A percentile compares a stretch with the other conserved stretches of the same genome.
Evolutionary conservation across 1,140 invertebrate species (phyloP).

Genomic region (Drosophila rufa): DNA sequence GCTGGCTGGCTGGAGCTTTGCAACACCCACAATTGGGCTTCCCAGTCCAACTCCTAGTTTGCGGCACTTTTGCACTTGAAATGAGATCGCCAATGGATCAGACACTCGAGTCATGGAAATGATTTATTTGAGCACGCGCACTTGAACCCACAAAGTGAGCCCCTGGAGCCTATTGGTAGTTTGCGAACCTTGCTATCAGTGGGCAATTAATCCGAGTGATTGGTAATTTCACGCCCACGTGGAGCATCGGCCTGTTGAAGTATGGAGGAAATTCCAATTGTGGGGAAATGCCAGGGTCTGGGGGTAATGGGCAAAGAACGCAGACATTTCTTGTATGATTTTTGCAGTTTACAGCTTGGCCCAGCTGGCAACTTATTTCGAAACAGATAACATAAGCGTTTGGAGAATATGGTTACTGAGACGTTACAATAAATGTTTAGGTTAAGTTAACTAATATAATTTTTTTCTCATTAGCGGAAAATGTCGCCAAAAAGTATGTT

Average conservation of each 20-base stretch:
- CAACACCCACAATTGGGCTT: slow-evolving; percentile 73
- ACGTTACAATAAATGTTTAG: no score
- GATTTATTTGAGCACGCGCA: slow-evolving; percentile 85
- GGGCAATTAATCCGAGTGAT: slow-evolving; percentile 79
- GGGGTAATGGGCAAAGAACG: no score
- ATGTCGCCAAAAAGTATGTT: no score
- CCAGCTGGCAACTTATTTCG: no score
- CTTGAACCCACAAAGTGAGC: slow-evolving; percentile 42
- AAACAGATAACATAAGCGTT: no score
- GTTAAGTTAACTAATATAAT: no score
- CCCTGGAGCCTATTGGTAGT: slow-evolving; percentile 30
- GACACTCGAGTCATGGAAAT: slow-evolving; percentile 64
- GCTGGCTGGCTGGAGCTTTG: slow-evolving; percentile 1
- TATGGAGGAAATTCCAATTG: slow-evolving; percentile 9
- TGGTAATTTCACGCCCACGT: slow-evolving; percentile 71
- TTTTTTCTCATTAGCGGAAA: no score
- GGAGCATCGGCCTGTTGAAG: slow-evolving; percentile 8
- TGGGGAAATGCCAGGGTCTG: neutral
- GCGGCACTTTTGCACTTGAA: slow-evolving; percentile 82
- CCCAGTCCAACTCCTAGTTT: slow-evolving; percentile 51
- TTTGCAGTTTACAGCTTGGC: neutral
- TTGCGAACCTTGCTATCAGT: slow-evolving; percentile 53
- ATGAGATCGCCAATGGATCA: slow-evolving; percentile 72
- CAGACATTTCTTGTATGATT: neutral
- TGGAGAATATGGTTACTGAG: no score